Conservation (phyloP, 2,113 vertebrate species). For the Ctenomys sociabilis region DNA sequence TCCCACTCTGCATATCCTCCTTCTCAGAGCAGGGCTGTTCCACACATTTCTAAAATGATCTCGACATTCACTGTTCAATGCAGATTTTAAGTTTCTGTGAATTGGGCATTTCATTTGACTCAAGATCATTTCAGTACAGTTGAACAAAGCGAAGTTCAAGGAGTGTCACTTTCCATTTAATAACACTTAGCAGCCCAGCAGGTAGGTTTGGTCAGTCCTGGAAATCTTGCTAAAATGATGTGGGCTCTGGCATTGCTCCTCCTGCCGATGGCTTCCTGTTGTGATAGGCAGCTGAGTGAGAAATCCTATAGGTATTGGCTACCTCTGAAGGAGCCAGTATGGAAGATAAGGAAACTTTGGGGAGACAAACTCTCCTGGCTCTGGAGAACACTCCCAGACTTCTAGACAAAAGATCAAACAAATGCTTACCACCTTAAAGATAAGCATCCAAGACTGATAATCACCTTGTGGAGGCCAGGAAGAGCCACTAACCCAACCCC, state of each 20-base stretch:
- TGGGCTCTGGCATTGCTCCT: not conserved
- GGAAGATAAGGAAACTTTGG: too few species aligned
- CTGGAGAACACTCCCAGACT: too few species aligned
- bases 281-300: not conserved
- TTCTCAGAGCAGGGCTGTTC: not conserved
- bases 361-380: too few species aligned
- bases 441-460: too few species aligned
- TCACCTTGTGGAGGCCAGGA: too few species aligned
- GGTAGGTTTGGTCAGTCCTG: not conserved
- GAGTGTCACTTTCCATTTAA: not conserved
- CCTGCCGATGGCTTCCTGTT: not conserved
- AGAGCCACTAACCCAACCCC: too few species aligned
- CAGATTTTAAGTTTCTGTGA: not conserved
- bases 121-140: not conserved
- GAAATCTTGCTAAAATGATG: constrained; percentile 20
- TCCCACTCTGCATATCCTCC: not conserved
- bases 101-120: not conserved
- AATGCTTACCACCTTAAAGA: too few species aligned
- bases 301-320: too few species aligned
- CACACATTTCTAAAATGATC: not conserved
- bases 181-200: not conserved
- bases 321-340: too few species aligned
- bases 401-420: too few species aligned
- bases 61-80: not conserved
- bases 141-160: not conserved